Base-by-base conservation (phyloP, 1,140 invertebrate genomes). In the Drosophila kurseongensis region DNA sequence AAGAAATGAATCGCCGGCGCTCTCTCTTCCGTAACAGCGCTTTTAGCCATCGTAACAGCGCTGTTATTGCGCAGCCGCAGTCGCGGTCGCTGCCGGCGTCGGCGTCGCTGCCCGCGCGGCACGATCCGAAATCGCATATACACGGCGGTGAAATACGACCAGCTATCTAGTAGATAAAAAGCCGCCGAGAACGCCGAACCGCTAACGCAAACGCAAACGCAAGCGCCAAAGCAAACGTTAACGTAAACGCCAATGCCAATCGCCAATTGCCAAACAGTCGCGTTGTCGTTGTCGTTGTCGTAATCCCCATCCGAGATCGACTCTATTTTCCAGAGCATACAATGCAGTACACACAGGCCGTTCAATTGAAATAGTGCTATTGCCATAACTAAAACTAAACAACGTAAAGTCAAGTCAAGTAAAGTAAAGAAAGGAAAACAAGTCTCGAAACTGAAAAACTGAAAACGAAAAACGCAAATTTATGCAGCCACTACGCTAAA, bases 121-220 rank as follows among this genome's bases (percentile, higher is more conserved):
- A 16, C 50, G 27, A 51, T 36, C 27, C 75, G 58, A 48, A 32
- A 48, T 27, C 23, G 29, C 57, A 83, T 85, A 85, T 80, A 85
- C 77, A 80, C 81, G 65, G 77, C 80, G 65, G 81, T 74, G 55
- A 68, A 74, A 74, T 71, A 74, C 81, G 81, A 73, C 23, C 23
- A 78, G 76, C 77, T 85, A 84, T 85, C 78, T 88, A 85, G 83
- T 86, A 88, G 83, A 88, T 86, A 88, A 88, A 86, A 88, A 84
- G 75, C 72, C 80, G 80, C 80, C 80, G 80, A 88, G 50, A 80
- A 77, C 79, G 82, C 82, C 75, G 78, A 75, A 81, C 82, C 44
- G 44, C 42, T 10, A 38, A 38, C 36, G 48, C 48, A 32, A 41
- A 69, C 23, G 16, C 41, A 23, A 8, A 10, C 18, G 12, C 13